Base-by-base conservation (phyloP, 2,888 invertebrate genomes). In the Adela reaumurella region DNA sequence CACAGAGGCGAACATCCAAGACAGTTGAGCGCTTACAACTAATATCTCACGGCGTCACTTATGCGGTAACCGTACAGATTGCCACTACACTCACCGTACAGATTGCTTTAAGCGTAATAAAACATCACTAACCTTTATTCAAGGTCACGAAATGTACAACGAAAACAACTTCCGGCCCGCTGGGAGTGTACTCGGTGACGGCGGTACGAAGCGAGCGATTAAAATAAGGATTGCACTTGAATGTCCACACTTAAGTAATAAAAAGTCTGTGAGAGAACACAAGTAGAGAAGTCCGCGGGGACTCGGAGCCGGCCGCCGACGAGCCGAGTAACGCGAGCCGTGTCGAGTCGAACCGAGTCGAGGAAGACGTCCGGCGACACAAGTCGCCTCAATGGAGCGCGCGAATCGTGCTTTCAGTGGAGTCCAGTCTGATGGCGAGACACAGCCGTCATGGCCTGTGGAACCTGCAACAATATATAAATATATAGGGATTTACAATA, bases 381-480 rank as follows among this genome's bases (percentile, higher is more conserved):
- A 41, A 45, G 19, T 46, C 45, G 17, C 42, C 44, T 19, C 17
- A 47, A 17, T 28, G 5, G 24, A 20, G 52, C 58, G 52, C 53
- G 56, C 57, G 46, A 55, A 62, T 56, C 57, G 55, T 58, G 60
- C 60, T 59, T 55, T 54, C 58, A 52, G 57, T 58, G 58, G 57
- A 48, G 48, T 54, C 58, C 58, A 48, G 54, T 55, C 58, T 56
- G 56, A 57, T 56, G 55, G 55, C 61, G 56, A 60, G 62, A 65
- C 74, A 67, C 74, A 64, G 77, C 74, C 77, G 81, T 81, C 80
- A 81, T 70, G 81, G 81, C 62, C 81, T 65, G 64, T 81, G 81
- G 70, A 81, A 81, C 66, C 81, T 81, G 63, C 28, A 54, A 35
- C 11, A 24, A n/a, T n/a, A n/a, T n/a, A n/a, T n/a, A n/a, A n/a